Conservation (phyloP, 2,888 invertebrate genomes). For the Tetropium fuscum region DNA sequence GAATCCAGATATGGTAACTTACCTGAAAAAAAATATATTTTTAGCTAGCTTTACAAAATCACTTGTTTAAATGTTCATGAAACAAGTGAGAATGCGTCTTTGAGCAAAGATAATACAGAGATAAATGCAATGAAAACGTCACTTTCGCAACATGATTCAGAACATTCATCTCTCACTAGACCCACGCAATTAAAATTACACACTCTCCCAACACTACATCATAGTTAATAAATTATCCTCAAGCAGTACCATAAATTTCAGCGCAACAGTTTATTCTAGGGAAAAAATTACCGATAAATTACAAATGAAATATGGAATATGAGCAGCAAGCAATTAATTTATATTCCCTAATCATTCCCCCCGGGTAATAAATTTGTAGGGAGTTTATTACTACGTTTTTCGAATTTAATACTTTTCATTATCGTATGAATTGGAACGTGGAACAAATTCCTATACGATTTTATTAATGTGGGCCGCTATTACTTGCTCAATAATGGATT, state of each 20-base stretch:
- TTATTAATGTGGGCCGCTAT: background rate
- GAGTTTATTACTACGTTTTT: slow-evolving; percentile 21
- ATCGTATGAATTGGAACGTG: background rate
- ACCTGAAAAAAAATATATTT: background rate
- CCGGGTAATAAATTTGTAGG: slow-evolving; percentile 21
- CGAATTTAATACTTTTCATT: background rate
- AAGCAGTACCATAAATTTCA: slow-evolving; percentile 29
- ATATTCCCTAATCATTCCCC: slow-evolving; percentile 24
- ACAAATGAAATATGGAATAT: slow-evolving; percentile 21
- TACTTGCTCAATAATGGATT: slow-evolving; percentile 1
- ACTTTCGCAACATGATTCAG: no score
- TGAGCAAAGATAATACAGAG: no score
- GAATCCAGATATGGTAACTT: no score
- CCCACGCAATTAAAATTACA: slow-evolving; percentile 11
- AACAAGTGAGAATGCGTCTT: no score
- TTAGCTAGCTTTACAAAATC: no score
- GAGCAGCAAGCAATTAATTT: slow-evolving; percentile 25
- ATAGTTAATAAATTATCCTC: slow-evolving; percentile 18
- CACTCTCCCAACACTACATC: slow-evolving; percentile 4
- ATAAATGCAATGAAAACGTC: no score
- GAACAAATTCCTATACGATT: background rate
- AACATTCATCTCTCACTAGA: background rate
- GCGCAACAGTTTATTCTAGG: slow-evolving; percentile 27
- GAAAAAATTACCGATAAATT: slow-evolving; percentile 32
- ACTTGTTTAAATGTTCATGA: no score